These are phyloP conservation scores for Drosophila mayaguana DNA, from an alignment of 2,888 invertebrate species.

Conservation along the genomic window DNA sequence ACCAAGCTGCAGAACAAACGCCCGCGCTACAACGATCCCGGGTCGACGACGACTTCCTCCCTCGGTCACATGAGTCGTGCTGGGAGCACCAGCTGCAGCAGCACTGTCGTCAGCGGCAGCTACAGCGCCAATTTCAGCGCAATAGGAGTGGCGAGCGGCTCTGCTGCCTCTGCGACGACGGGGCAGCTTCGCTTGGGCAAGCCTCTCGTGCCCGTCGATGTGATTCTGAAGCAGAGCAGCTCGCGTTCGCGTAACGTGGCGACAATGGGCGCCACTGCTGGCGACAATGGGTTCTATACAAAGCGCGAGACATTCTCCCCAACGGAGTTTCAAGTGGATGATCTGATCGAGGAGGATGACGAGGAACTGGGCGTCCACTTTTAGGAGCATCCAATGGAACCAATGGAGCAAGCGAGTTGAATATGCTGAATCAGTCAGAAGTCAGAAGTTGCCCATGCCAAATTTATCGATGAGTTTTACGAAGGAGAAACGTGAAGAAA, in stretches of 20 bases:
- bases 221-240: slow-evolving; percentile 45
- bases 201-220: slow-evolving; percentile 26
- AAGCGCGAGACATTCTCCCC: slow-evolving; percentile 42
- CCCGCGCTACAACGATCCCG: slow-evolving; percentile 64
- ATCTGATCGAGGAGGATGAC: slow-evolving; percentile 80
- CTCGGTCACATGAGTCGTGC: slow-evolving; percentile 3
- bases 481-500: neutral
- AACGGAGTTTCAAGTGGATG: slow-evolving; percentile 75
- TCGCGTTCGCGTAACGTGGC: slow-evolving; percentile 27
- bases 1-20: slow-evolving; percentile 66
- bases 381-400: slow-evolving; percentile 17
- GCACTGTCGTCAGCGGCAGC: neutral
- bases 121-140: slow-evolving; percentile 3
- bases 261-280: slow-evolving; percentile 25
- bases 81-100: neutral
- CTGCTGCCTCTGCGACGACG: neutral
- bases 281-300: neutral
- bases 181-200: slow-evolving; percentile 12
- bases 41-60: slow-evolving; percentile 1
- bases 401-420: slow-evolving; percentile 21
- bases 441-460: slow-evolving; percentile 63
- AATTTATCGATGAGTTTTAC: slow-evolving; percentile 36
- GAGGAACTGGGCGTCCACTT: slow-evolving; percentile 46
- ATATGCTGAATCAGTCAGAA: slow-evolving; percentile 44
- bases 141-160: neutral